Base-by-base conservation (phyloP, 2,888 invertebrate genomes). In the Steinernema carpocapsae region DNA sequence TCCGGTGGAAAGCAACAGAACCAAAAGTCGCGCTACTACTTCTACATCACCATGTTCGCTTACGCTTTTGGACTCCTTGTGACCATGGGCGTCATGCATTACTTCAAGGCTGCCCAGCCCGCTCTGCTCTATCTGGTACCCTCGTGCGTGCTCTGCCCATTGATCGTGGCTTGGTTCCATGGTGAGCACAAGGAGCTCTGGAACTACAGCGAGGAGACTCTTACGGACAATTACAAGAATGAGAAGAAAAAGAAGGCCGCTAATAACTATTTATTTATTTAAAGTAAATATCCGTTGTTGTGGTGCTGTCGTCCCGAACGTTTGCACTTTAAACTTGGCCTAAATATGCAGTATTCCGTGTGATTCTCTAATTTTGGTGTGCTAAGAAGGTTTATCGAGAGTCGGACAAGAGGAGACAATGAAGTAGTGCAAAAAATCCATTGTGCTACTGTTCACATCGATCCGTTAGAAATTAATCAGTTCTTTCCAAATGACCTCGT, bases 1-100 rank as follows among this genome's bases (percentile, higher is more conserved):
- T 59, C 26, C 12, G 59, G 24, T 0, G 51, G 72, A 42, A 73
- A 81, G 56, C 37, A 37, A 10, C 37, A 37, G 10, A 80, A 78
- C 4, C 72, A 37, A 19, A 72, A 72, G 24, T 7, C 70, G 17
- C 77, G 85, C 52, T 86, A 86, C 79, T 90, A 90, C 83, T 99
- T 97, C 90, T 93, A 93, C 87, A 92, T 94, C 1, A 94, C 96
- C 2, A 93, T 97, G 88, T 88, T 92, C 59, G 97, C 99, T 0
- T 99, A 99, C 89, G 92, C 97, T 85, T 89, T 94, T 85, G 99
- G 99, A 0, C 90, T 99, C 78, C 90, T 95, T 88, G 92, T 93
- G 26, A 99, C 99, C 0, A 96, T 99, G 89, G 92, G 94, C 83
- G 94, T 99, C 76, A 97, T 99, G 96, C 96, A 97, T 90, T 91